Evolutionary conservation across 2,797 vertebrate species (phyloP), one percentile per base, ranked within the genome.

Genomic region (Gymnopithys bicolor): DNA sequence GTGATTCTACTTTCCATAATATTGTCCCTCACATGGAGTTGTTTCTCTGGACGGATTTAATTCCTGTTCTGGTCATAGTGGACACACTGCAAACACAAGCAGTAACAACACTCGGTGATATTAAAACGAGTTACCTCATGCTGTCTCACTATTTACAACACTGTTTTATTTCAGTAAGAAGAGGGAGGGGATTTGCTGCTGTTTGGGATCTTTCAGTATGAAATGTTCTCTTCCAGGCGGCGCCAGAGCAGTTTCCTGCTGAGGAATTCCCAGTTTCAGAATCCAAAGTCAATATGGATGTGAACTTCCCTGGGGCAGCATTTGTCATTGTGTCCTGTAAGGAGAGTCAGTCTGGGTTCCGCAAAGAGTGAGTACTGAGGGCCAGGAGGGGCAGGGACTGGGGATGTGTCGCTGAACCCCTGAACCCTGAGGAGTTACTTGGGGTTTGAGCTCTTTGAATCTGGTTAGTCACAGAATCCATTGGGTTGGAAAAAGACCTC

Each of bases 261-360:
- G 99, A 99, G 97, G 99, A 99, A 96, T 99, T 99, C 91, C 99
- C 99, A 5, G 97, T 99, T 85, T 98, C 99, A 0, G 99, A 99
- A 97, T 99, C 99, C 67, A 99, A 99, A 97, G 98, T 99, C 87
- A 99, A 98, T 95, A 99, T 99, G 99, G 99, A 99, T 51, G 99
- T 99, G 83, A 99, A 98, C 96, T 99, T 99, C 95, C 99, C 99
- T 3, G 99, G 99, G 5, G 99, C 99, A 10, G 99, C 99, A 0
- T 99, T 99, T 94, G 99, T 99, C 28, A 98, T 99, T 2, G 98
- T 99, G 27, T 99, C 99, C 93, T 99, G 99, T 97, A 99, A 99
- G 97, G 99, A 99, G 97, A 99, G 99, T 90, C 99, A 99, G 89
- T 98, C 99, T 33, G 99, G 99, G 74, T 99, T 99, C 95, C 98